phyloP scores from a whole-genome alignment of 2,113 vertebrate species.

The Poeciliopsis turrubarensis region DNA sequence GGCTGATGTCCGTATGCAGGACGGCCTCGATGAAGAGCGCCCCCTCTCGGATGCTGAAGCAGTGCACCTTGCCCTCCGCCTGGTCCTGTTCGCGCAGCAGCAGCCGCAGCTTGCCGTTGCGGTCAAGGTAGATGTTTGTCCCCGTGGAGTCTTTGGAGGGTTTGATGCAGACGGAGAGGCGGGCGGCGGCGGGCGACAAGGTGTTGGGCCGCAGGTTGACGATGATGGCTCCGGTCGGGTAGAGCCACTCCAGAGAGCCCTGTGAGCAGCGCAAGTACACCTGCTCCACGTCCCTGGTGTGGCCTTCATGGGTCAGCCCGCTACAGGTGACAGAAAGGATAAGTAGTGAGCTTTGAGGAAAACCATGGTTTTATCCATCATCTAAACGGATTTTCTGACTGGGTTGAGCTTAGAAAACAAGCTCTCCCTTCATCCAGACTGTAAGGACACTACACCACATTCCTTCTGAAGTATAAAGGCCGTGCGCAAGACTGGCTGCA shows the following conservation, averaged over 20 bases:
- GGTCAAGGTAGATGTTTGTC: conserved; percentile 97
- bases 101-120: conserved; percentile 88
- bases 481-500: conserved; percentile 72
- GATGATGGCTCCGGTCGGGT: conserved; percentile 94
- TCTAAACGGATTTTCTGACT: conserved; percentile 27
- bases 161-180: conserved; percentile 94
- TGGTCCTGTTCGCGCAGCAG: conserved; percentile 86
- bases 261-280: conserved; percentile 95
- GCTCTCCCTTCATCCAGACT: conserved; percentile 30
- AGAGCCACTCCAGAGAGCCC: conserved; percentile 94
- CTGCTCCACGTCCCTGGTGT: conserved; percentile 95
- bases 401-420: conserved; percentile 34
- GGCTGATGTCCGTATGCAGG: conserved; percentile 91
- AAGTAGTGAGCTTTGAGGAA: neutral
- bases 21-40: conserved; percentile 94
- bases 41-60: conserved; percentile 89
- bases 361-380: neutral
- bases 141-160: conserved; percentile 87
- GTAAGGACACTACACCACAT: conserved; percentile 60
- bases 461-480: conserved; percentile 68
- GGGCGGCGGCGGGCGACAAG: conserved; percentile 78
- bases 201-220: conserved; percentile 94
- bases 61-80: conserved; percentile 82
- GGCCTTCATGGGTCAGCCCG: conserved; percentile 92
- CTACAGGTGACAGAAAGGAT: conserved; percentile 67